Evolutionary conservation across 1,140 invertebrate species (phyloP).

Genomic region (Branchinecta lindahli): DNA sequence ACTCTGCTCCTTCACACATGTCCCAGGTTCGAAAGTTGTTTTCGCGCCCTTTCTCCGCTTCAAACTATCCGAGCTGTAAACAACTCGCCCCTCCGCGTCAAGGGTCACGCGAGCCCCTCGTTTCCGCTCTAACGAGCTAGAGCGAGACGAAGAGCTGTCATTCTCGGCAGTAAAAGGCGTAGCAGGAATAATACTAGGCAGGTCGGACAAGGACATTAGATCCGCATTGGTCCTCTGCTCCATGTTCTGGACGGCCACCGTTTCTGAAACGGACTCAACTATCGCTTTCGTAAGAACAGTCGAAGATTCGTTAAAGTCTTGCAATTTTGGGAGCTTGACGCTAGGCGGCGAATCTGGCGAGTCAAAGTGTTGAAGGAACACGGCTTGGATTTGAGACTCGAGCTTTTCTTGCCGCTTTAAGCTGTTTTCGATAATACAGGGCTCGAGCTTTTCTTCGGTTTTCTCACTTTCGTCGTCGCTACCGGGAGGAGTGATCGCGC

Average conservation of each 20-base stretch:
- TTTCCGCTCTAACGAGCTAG: slow-evolving; percentile 18
- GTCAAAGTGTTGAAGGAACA: slow-evolving; percentile 22
- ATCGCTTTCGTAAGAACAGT: slow-evolving; percentile 5
- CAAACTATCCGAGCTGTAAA: slow-evolving; percentile 74
- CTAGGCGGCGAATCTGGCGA: slow-evolving; percentile 13
- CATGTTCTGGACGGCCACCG: slow-evolving; percentile 13
- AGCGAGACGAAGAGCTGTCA: slow-evolving; percentile 17
- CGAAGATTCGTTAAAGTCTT: slow-evolving; percentile 5
- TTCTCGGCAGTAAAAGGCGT: slow-evolving; percentile 10
- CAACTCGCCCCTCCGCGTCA: slow-evolving; percentile 72
- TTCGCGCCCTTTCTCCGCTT: slow-evolving; percentile 60
- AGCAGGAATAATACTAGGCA: not conserved
- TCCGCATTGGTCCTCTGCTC: slow-evolving; percentile 19
- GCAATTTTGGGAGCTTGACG: slow-evolving; percentile 9
- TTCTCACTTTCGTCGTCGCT: slow-evolving; percentile 56
- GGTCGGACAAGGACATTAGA: slow-evolving; percentile 6
- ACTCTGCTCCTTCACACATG: slow-evolving; percentile 23
- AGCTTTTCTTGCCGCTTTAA: slow-evolving; percentile 16
- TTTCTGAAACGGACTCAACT: slow-evolving; percentile 11
- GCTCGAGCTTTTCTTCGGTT: slow-evolving; percentile 1
- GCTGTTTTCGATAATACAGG: not conserved
- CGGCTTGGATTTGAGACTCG: slow-evolving; percentile 21
- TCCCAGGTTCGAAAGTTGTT: slow-evolving; percentile 67
- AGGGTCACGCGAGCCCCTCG: slow-evolving; percentile 59
- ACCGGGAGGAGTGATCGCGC: slow-evolving; percentile 70